These are phyloP conservation scores for Sarcoramphus papa DNA, from an alignment of 2,797 vertebrate species.

Conservation along the genomic window DNA sequence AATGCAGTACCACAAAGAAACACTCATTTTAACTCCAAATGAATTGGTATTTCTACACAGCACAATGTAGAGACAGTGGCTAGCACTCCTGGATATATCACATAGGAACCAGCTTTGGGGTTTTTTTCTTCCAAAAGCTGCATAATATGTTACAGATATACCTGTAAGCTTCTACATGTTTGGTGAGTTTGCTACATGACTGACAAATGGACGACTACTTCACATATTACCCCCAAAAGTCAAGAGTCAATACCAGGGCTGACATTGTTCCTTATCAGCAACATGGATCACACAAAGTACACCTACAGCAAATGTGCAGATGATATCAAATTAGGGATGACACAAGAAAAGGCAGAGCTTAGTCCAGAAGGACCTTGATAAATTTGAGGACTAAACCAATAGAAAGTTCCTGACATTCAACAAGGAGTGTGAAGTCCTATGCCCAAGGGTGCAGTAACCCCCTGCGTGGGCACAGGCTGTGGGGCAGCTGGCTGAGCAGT, in stretches of 20 bases:
- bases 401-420: neutral
- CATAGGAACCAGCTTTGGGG: rapidly evolving
- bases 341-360: neutral
- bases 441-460: neutral
- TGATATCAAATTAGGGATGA: neutral
- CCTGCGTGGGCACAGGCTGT: neutral
- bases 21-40: neutral
- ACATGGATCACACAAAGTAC: neutral
- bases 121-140: neutral
- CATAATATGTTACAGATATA: neutral
- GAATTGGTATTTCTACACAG: neutral
- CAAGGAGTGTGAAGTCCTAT: neutral
- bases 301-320: neutral
- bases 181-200: neutral
- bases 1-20: neutral
- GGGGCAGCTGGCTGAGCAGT: neutral
- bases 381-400: neutral
- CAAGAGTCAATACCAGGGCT: neutral
- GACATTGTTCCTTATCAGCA: neutral
- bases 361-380: neutral
- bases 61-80: neutral
- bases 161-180: neutral
- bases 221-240: neutral
- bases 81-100: neutral
- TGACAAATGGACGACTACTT: neutral